phyloP scores from a whole-genome alignment of 2,113 vertebrate genomes.

The Kryptolebias marmoratus region DNA sequence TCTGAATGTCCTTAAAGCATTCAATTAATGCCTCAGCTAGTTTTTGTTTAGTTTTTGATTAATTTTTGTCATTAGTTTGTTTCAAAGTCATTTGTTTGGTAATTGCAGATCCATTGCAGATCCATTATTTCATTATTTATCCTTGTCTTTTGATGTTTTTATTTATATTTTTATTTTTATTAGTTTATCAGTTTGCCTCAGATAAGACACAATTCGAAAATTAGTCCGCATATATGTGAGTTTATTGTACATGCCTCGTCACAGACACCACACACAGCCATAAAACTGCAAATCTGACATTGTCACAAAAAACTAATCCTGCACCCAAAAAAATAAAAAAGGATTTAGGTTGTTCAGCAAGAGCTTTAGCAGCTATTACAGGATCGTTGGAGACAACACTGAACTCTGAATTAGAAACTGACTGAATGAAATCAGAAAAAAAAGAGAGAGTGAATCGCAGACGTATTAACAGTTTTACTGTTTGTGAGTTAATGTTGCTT shows the following conservation, averaged over 20 bases:
- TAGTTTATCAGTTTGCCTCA: neutral
- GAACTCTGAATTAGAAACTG: conserved; percentile 4
- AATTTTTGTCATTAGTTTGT: neutral
- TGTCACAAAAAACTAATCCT: conserved; percentile 46
- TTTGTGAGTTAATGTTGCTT: neutral
- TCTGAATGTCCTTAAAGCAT: neutral
- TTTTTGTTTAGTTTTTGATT: neutral
- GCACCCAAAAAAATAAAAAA: conserved; percentile 6
- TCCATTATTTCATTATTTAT: too few species aligned
- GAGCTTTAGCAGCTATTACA: conserved; percentile 34
- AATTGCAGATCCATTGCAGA: neutral
- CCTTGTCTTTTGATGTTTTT: too few species aligned
- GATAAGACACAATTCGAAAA: neutral
- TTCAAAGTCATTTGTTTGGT: neutral
- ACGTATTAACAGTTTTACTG: neutral
- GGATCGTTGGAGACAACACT: conserved; percentile 12
- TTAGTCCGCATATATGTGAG: neutral
- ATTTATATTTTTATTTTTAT: neutral
- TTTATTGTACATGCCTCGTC: neutral
- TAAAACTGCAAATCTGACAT: conserved; percentile 23
- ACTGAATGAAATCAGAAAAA: neutral
- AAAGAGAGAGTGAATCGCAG: neutral
- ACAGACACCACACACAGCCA: neutral
- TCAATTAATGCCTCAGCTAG: neutral
- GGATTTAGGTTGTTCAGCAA: conserved; percentile 30